Percentiles rank a stretch among this genome's conserved stretches.
These are phyloP conservation scores for Ptyas mucosa DNA, from an alignment of 2,113 vertebrate genomes.

Conservation along the genomic window DNA sequence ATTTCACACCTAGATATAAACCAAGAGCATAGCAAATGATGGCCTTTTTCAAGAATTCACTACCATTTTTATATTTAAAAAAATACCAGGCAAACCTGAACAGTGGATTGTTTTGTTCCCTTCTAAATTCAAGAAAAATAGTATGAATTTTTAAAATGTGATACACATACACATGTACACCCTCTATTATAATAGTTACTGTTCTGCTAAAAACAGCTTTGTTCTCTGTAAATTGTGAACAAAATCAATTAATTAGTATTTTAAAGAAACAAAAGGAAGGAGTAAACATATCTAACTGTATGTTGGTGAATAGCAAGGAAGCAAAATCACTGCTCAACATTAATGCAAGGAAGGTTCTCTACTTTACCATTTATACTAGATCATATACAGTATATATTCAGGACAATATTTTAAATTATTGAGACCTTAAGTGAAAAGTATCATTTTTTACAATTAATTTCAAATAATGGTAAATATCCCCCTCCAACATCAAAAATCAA, in stretches of 20 bases:
- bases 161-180: conserved; percentile 5
- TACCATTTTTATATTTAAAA: background rate
- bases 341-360: background rate
- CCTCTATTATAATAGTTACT: conserved; percentile 9
- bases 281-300: background rate
- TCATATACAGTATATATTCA: background rate
- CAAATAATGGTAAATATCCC: conserved; percentile 1
- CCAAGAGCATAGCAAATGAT: background rate
- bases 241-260: conserved; percentile 48
- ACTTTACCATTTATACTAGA: background rate
- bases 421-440: conserved; percentile 5
- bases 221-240: conserved; percentile 37
- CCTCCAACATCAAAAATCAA: background rate
- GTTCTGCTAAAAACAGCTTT: conserved; percentile 18
- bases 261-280: conserved; percentile 48
- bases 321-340: conserved; percentile 4
- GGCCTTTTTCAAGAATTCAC: background rate
- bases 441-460: conserved; percentile 32
- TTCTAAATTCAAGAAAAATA: conserved; percentile 6
- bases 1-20: conserved; percentile 13
- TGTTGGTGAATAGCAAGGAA: conserved; percentile 12
- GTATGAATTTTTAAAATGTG: conserved; percentile 11
- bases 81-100: conserved; percentile 14
- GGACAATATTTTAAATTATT: conserved; percentile 35
- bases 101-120: background rate